Evolutionary conservation across 2,113 vertebrate genomes (phyloP).

Genomic region (Hemiprocne comata): DNA sequence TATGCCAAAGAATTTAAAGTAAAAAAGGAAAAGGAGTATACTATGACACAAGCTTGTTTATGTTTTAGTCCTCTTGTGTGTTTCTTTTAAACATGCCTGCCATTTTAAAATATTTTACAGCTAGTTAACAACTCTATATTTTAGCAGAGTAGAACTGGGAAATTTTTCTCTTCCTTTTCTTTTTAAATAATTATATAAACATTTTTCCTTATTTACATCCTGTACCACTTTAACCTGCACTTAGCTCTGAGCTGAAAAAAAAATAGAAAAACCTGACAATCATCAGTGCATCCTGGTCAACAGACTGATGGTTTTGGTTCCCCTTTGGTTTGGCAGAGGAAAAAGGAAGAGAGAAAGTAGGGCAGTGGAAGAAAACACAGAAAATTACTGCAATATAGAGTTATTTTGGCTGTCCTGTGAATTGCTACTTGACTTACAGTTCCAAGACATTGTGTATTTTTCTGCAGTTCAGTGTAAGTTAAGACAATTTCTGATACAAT

Average conservation of each 20-base stretch:
- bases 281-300: neutral
- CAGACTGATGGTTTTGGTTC: neutral
- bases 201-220: neutral
- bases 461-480: neutral
- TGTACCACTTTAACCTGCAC: neutral
- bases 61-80: neutral
- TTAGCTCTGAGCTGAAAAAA: neutral
- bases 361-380: neutral
- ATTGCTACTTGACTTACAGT: neutral
- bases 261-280: neutral
- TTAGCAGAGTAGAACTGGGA: neutral
- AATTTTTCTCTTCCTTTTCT: neutral
- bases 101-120: neutral
- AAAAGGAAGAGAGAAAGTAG: neutral
- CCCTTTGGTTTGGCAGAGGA: neutral
- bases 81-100: neutral
- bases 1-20: neutral
- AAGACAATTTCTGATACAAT: neutral
- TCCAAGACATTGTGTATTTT: neutral
- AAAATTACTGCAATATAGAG: neutral
- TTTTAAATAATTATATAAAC: neutral
- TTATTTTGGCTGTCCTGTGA: neutral
- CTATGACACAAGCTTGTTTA: neutral
- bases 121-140: neutral
- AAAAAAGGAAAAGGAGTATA: neutral